Percentiles rank a stretch among this genome's conserved stretches.
phyloP scores from a whole-genome alignment of 2,797 vertebrate species.

The Kryptopterus vitreolus region DNA sequence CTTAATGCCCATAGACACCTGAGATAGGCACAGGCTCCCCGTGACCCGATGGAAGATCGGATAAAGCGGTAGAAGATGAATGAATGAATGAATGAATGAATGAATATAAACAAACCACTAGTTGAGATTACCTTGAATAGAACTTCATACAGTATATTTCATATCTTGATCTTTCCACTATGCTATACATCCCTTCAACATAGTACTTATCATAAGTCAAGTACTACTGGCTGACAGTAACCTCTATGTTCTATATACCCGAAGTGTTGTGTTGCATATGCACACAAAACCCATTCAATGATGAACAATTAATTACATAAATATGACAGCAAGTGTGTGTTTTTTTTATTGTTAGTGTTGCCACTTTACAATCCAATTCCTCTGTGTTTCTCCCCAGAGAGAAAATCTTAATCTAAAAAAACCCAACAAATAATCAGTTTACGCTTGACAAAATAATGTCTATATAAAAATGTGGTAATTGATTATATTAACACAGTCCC shows the following conservation, averaged over 20 bases:
- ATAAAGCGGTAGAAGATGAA: too few species aligned
- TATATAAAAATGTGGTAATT: background rate
- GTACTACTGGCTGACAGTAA: background rate
- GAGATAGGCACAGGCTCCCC: too few species aligned
- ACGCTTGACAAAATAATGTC: background rate
- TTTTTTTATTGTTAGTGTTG: background rate
- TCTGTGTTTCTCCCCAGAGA: background rate
- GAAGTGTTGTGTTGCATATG: background rate
- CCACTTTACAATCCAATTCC: background rate
- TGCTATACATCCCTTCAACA: too few species aligned
- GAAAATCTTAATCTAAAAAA: background rate
- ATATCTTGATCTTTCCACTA: too few species aligned
- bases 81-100: too few species aligned
- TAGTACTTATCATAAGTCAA: too few species aligned
- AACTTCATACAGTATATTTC: too few species aligned
- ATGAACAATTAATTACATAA: background rate
- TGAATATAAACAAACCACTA: too few species aligned
- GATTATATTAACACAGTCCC: too few species aligned
- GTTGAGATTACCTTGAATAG: background rate
- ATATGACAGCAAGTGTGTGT: background rate
- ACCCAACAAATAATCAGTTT: background rate
- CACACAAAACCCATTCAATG: background rate
- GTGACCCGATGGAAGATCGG: too few species aligned
- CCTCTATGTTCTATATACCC: background rate
- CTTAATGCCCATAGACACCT: too few species aligned